Conservation (phyloP, 2,888 invertebrate genomes). For the Drosophila conformis region DNA sequence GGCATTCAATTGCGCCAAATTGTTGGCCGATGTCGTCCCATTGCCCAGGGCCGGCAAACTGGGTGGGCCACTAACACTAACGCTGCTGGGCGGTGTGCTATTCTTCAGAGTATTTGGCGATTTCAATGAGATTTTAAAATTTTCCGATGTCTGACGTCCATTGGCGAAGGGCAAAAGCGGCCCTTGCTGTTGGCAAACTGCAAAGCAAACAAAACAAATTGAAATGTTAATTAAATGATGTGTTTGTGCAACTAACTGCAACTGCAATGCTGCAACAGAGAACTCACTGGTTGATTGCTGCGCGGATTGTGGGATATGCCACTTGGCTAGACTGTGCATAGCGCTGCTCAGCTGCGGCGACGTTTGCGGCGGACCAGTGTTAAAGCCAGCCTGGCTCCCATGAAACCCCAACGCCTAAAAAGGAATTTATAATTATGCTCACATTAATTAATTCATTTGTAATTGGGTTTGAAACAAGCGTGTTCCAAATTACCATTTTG, state of each 20-base stretch:
- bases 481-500: neutral
- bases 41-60: constrained; percentile 52
- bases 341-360: constrained; percentile 82
- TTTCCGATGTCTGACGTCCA: constrained; percentile 84
- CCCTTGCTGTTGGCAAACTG: constrained; percentile 83
- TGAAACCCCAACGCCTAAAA: constrained; percentile 84
- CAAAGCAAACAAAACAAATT: neutral
- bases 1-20: constrained; percentile 71
- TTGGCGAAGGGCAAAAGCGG: constrained; percentile 84
- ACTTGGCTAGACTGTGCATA: constrained; percentile 86
- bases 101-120: constrained; percentile 85
- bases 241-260: neutral
- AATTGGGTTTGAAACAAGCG: neutral
- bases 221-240: neutral
- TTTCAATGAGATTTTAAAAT: constrained; percentile 85
- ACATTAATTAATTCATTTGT: neutral
- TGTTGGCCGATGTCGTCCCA: constrained; percentile 55
- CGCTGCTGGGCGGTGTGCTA: constrained; percentile 81
- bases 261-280: neutral
- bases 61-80: constrained; percentile 53
- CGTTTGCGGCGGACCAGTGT: constrained; percentile 85
- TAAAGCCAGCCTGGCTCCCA: constrained; percentile 85
- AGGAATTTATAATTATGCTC: neutral
- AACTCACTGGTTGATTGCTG: constrained; percentile 85
- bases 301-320: constrained; percentile 89